Percentiles rank a stretch among this genome's conserved stretches.
Evolutionary conservation across 2,113 vertebrate species (phyloP).

Genomic region (Solea solea): DNA sequence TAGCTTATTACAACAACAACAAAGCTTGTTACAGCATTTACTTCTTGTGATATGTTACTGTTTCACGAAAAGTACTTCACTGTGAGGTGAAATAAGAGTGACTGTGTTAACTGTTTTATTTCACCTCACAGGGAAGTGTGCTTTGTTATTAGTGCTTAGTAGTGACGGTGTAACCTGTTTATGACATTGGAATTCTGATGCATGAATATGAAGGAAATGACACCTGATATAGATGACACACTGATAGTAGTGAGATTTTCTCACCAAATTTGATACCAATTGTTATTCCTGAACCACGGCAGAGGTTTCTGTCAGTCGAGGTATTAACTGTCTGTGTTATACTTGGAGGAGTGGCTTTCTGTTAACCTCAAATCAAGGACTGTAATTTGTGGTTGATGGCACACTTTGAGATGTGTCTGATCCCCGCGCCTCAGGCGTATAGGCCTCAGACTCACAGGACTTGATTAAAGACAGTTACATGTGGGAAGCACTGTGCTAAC

Average conservation of each 20-base stretch:
- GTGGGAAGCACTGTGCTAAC: slow-evolving; percentile 86
- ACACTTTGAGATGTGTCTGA: slow-evolving; percentile 85
- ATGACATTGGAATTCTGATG: slow-evolving; percentile 23
- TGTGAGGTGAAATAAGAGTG: slow-evolving; percentile 52
- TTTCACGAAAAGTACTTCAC: slow-evolving; percentile 66
- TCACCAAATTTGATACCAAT: slow-evolving; percentile 61
- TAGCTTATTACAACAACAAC: no score
- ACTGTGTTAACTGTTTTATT: no score
- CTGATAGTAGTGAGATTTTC: no score
- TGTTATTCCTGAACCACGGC: slow-evolving; percentile 66
- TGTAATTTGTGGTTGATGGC: slow-evolving; percentile 89
- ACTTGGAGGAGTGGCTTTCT: slow-evolving; percentile 82
- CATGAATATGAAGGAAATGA: no score
- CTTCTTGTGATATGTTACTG: background rate
- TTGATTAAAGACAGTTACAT: slow-evolving; percentile 89
- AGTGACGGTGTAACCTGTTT: slow-evolving; percentile 17
- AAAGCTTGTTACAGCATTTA: no score
- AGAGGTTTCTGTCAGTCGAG: slow-evolving; percentile 75
- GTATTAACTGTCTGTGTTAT: slow-evolving; percentile 83
- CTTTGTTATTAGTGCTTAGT: no score
- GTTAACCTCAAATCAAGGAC: slow-evolving; percentile 87
- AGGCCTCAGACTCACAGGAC: slow-evolving; percentile 79
- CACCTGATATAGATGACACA: no score
- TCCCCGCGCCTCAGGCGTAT: slow-evolving; percentile 82
- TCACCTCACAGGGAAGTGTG: no score